Percentiles rank a stretch among this genome's conserved stretches.
Evolutionary conservation across 2,797 vertebrate species (phyloP).

Genomic region (Syncerus caffer): DNA sequence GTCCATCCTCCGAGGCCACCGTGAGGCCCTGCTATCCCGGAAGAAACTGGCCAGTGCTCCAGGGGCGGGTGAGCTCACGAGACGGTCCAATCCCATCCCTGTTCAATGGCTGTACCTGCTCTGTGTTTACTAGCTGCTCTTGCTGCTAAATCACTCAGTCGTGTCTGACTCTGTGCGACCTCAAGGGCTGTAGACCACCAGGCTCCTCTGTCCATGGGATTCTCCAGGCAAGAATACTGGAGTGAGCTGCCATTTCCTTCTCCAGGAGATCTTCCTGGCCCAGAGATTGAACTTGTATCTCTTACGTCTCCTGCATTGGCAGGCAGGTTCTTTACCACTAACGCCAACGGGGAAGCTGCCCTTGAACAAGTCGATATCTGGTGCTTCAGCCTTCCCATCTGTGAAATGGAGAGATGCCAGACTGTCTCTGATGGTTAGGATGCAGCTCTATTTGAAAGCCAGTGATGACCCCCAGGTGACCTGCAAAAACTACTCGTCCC

Average conservation of each 20-base stretch:
- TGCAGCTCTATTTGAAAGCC: neutral
- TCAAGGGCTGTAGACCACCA: neutral
- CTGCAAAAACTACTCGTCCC: neutral
- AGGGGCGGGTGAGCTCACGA: accelerated
- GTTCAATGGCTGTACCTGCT: accelerated
- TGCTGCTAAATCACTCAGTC: neutral
- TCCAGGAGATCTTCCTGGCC: neutral
- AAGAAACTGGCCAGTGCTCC: accelerated
- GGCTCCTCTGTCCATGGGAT: neutral
- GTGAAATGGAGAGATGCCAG: neutral
- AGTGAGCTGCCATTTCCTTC: neutral
- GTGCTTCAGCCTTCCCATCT: neutral
- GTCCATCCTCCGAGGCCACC: accelerated
- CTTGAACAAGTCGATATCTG: accelerated
- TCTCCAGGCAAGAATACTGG: neutral
- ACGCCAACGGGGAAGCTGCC: neutral
- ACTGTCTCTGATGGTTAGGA: accelerated
- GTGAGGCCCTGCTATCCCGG: neutral
- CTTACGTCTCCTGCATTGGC: neutral
- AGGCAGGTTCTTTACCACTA: neutral
- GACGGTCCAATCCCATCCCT: accelerated
- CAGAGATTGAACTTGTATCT: neutral
- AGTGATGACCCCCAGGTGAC: neutral
- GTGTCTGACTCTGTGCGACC: neutral
- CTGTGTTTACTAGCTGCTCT: neutral